Base-by-base conservation (phyloP, 2,888 invertebrate species). In the Ormyrus pomaceus region DNA sequence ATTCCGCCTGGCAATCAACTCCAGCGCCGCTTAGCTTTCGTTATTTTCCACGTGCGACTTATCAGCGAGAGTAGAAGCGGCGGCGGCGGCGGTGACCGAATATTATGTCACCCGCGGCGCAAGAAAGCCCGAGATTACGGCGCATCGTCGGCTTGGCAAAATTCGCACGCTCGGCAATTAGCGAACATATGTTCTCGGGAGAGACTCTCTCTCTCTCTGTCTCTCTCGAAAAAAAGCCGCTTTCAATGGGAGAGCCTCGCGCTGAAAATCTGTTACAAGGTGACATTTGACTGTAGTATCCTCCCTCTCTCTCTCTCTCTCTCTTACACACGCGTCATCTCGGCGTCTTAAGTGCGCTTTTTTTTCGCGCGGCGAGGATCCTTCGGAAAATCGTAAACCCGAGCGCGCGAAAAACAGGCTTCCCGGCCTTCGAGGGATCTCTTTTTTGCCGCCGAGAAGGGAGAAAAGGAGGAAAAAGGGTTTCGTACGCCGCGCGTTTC, bases 261-360 rank as follows among this genome's bases (percentile, higher is more conserved):
- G 77, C 51, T 70, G 75, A 75, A 82, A 82, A 82, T 82, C 82
- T 80, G 82, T 80, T 82, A 82, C 82, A 82, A 82, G 82, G 82
- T 82, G 82, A 82, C 78, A 82, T 80, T 79, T 80, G 80, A 80
- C 80, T 78, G 82, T 80, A 78, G 65, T 50, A 55, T 19, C 45
- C 56, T 13, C 59, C 55, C 46, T 72, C 48, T 68, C 68, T 19
- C 45, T 48, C 48, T 62, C 53, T 58, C 50, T n/a, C 61, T 72
- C 65, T 50, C 66, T 48, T 55, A 46, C 58, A 34, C 71, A 77
- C 71, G 65, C 77, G 64, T 77, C 65, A 66, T 65, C 59, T 66
- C 64, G 51, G 59, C 65, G 51, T 48, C 70, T 53, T 71, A 59
- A 77, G 58, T 65, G 71, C 70, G n/a, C 56, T 61, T 56, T 73